phyloP scores from a whole-genome alignment of 2,797 vertebrate species.

The Rallus crepitans region DNA sequence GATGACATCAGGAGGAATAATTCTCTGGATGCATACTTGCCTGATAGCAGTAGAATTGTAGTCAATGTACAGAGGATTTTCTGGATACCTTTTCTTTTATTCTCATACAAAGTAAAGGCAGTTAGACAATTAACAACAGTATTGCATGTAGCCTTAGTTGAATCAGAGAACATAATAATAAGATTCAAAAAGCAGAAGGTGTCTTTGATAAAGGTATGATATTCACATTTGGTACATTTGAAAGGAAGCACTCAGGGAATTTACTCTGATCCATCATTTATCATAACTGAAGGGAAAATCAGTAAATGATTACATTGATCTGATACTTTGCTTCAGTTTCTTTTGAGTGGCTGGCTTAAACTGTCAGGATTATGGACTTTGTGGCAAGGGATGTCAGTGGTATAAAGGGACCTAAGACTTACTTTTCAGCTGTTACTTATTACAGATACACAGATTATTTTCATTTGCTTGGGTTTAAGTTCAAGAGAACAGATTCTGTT shows the following conservation, averaged over 20 bases:
- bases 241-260: background rate
- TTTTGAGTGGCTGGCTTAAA: background rate
- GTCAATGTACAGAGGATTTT: background rate
- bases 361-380: background rate
- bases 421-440: background rate
- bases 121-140: background rate
- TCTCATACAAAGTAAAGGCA: background rate
- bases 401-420: background rate
- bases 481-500: background rate
- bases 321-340: background rate
- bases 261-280: background rate
- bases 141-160: background rate
- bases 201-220: background rate
- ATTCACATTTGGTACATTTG: background rate
- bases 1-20: background rate
- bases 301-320: background rate
- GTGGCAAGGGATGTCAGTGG: background rate
- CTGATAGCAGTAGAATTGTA: background rate
- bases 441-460: background rate
- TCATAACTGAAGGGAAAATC: background rate
- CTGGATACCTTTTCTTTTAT: background rate
- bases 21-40: background rate
- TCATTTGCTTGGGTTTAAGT: background rate
- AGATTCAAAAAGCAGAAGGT: background rate
- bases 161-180: background rate